Conservation (phyloP, 2,797 vertebrate species). For the Hapalemur alaotrensis region DNA sequence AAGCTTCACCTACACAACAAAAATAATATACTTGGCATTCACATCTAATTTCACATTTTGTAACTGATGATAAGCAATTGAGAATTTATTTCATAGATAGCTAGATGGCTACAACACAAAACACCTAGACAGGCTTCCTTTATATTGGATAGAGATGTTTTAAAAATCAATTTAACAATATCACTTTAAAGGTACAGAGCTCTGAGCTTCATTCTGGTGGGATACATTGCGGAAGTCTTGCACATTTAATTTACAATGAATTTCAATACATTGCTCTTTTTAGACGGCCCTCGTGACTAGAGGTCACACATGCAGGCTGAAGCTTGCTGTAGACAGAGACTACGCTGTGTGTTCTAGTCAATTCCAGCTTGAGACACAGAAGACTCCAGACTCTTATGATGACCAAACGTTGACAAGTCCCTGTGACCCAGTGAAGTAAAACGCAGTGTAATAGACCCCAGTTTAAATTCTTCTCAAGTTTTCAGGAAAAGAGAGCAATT, state of each 20-base stretch:
- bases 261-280: neutral
- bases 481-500: neutral
- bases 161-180: neutral
- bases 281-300: neutral
- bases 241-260: neutral
- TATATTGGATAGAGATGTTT: neutral
- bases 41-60: neutral
- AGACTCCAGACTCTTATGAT: neutral
- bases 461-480: neutral
- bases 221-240: neutral
- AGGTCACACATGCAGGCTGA: neutral
- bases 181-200: neutral
- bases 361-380: neutral
- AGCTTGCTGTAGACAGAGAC: neutral
- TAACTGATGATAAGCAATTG: slow-evolving; percentile 17
- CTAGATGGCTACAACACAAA: neutral
- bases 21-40: slow-evolving; percentile 6
- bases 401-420: neutral
- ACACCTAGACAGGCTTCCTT: neutral
- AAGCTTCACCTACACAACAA: neutral
- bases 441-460: neutral
- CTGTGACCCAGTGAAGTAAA: neutral
- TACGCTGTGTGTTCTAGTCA: neutral
- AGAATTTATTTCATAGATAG: slow-evolving; percentile 6
- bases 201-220: neutral